These are phyloP conservation scores for Tupiocoris notatus DNA, from an alignment of 2,888 invertebrate genomes.

Conservation along the genomic window DNA sequence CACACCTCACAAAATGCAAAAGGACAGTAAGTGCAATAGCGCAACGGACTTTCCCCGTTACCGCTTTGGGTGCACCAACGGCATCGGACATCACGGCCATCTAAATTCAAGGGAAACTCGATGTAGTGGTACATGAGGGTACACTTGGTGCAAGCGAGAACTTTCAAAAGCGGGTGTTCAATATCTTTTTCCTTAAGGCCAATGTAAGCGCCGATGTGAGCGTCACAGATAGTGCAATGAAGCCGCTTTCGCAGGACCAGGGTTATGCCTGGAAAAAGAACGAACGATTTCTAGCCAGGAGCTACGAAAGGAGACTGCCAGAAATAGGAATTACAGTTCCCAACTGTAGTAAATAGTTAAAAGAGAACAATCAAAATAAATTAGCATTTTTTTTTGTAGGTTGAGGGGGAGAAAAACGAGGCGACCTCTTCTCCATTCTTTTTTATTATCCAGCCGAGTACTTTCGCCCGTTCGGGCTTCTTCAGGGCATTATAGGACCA, in stretches of 20 bases:
- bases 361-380: too few relatives aligned
- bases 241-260: slow-evolving; percentile 37
- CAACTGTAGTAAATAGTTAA: too few relatives aligned
- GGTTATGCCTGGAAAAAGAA: slow-evolving; percentile 35
- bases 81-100: slow-evolving; percentile 41
- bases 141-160: slow-evolving; percentile 43
- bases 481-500: too few relatives aligned
- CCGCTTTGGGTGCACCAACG: slow-evolving; percentile 43
- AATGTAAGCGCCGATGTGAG: slow-evolving; percentile 42
- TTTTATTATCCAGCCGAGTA: too few relatives aligned
- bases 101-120: slow-evolving; percentile 27
- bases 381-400: too few relatives aligned
- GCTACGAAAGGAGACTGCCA: too few relatives aligned
- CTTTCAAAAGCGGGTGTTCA: slow-evolving; percentile 45
- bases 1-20: slow-evolving; percentile 46
- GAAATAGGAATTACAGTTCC: too few relatives aligned
- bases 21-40: slow-evolving; percentile 44
- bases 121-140: slow-evolving; percentile 33
- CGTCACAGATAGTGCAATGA: slow-evolving; percentile 45
- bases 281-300: too few relatives aligned
- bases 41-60: slow-evolving; percentile 30
- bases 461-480: too few relatives aligned
- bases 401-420: too few relatives aligned
- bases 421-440: too few relatives aligned
- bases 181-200: slow-evolving; percentile 36